phyloP scores from a whole-genome alignment of 1,140 invertebrate species.

The Lithobius niger region DNA sequence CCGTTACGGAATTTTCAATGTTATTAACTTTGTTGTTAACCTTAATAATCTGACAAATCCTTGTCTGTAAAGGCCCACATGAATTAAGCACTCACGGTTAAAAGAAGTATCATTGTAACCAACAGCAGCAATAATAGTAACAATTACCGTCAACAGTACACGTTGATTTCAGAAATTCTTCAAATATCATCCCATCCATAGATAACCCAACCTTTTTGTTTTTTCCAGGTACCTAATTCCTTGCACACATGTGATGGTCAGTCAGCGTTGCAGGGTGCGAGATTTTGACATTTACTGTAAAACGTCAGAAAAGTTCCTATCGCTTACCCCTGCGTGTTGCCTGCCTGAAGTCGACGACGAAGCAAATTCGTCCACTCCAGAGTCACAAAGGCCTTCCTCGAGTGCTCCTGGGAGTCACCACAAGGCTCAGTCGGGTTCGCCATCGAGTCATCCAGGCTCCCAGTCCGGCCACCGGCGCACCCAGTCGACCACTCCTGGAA shows the following conservation, averaged over 20 bases:
- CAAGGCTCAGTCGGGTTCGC: background rate
- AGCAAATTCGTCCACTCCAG: constrained; percentile 23
- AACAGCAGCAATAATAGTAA: background rate
- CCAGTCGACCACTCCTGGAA: no score
- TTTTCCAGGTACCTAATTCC: constrained; percentile 51
- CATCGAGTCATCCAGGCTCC: background rate
- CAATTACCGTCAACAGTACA: background rate
- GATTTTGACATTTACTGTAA: constrained; percentile 61
- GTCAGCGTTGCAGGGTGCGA: constrained; percentile 57
- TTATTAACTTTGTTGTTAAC: background rate
- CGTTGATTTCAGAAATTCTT: no score
- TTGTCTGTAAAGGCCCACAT: background rate
- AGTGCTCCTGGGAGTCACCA: constrained; percentile 7
- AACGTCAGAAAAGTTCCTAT: constrained; percentile 64
- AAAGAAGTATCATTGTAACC: background rate
- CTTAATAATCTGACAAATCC: background rate
- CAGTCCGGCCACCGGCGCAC: no score
- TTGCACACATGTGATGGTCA: constrained; percentile 80
- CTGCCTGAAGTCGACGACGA: constrained; percentile 20
- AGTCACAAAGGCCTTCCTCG: background rate
- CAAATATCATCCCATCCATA: background rate
- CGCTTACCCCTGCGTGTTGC: constrained; percentile 51
- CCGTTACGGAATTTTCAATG: background rate
- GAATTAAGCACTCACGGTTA: background rate
- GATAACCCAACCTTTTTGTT: background rate